Base-by-base conservation (phyloP, 2,113 vertebrate species). In the Mobula hypostoma region DNA sequence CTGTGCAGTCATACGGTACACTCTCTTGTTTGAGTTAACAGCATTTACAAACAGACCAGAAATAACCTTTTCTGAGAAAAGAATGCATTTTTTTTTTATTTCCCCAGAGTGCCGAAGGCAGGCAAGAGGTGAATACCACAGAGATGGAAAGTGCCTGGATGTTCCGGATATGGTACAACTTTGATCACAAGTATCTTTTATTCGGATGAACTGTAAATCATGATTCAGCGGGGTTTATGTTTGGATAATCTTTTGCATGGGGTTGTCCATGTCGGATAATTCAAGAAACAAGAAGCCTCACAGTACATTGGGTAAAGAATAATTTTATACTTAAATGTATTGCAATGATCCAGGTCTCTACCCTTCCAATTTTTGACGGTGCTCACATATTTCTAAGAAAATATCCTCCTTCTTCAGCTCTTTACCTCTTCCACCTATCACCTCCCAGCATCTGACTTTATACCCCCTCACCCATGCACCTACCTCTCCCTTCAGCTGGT, bases 151-250 rank as follows among this genome's bases (percentile, higher is more conserved):
- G 96, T 0, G 96, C 97, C 0, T 96, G 96, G 96, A 97, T 97
- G 94, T 97, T 96, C 95, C 96, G 97, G 94, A 96, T 97, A 92
- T 98, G 98, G 97, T 97, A 98, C 93, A 95, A 96, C 94, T 98
- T 98, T 95, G 97, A 98, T 95, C 96, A 97, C 95, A 98, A 96
- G 98, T 98, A 98, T 98, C 98, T 97, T 98, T 97, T 97, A 15
- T 74, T 74, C 94, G 94, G 94, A 6, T 72, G 68, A 93, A 93
- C 19, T 56, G 91, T 74, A 93, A 93, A 70, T 76, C 70, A 56
- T 76, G 40, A 24, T 2, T 74, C 91, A 66, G 61, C 17, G 32
- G 63, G 61, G 29, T 32, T 19, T 32, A 19, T 19, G 40, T 7
- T 66, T 66, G 0, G 61, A 32, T 36, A 17, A 2, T 36, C 61